Percentiles rank a stretch among this genome's conserved stretches.
phyloP scores from a whole-genome alignment of 2,797 vertebrate genomes.

The Hypotaenidia okinawae region DNA sequence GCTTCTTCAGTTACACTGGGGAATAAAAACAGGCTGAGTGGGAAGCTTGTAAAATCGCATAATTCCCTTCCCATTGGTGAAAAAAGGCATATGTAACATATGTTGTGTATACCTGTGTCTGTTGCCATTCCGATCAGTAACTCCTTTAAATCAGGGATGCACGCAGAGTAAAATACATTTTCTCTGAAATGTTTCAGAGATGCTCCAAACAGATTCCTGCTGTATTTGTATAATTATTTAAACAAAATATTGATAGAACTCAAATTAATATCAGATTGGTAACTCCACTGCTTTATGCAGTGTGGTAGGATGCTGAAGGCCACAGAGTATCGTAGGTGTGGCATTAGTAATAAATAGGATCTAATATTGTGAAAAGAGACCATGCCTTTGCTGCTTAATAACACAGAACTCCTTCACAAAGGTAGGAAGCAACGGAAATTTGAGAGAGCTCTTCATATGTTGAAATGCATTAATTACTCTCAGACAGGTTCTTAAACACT shows the following conservation, averaged over 20 bases:
- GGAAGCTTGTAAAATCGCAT: background rate
- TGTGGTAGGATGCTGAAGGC: background rate
- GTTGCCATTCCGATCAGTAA: background rate
- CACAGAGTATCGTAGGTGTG: background rate
- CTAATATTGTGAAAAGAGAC: background rate
- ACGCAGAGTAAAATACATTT: background rate
- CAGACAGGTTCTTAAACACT: background rate
- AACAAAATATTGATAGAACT: background rate
- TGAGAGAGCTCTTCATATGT: background rate
- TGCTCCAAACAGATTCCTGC: background rate
- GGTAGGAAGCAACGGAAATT: background rate
- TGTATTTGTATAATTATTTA: background rate
- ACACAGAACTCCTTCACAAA: background rate
- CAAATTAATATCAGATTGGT: background rate
- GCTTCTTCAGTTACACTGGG: background rate
- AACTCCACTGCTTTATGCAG: background rate
- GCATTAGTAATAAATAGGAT: background rate
- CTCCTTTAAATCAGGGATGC: background rate
- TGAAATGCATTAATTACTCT: background rate
- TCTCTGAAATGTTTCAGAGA: background rate
- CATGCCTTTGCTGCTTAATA: background rate
- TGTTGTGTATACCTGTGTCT: background rate
- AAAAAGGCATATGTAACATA: background rate
- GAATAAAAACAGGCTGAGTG: background rate
- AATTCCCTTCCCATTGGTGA: background rate